A percentile compares a stretch with the other conserved stretches of the same genome.
Conservation (phyloP, 2,888 invertebrate species). For the Augiades crinisus region DNA sequence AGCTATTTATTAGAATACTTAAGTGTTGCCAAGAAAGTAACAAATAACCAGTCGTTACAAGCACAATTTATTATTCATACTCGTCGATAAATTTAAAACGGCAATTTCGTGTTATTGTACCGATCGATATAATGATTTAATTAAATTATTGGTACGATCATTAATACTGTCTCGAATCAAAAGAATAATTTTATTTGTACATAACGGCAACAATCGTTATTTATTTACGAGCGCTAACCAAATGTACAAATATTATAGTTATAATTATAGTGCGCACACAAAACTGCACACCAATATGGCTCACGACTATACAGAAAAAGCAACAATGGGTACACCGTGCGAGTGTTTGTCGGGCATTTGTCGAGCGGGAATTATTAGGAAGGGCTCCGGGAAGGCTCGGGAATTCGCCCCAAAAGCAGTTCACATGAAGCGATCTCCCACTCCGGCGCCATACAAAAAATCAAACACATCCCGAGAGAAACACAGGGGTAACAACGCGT, state of each 20-base stretch:
- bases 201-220: slow-evolving; percentile 25
- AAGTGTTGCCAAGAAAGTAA: slow-evolving; percentile 44
- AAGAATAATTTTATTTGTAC: background rate
- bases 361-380: slow-evolving; percentile 79
- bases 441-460: slow-evolving; percentile 77
- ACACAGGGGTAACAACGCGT: slow-evolving; percentile 80
- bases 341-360: slow-evolving; percentile 80
- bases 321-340: slow-evolving; percentile 76
- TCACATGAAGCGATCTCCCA: slow-evolving; percentile 79
- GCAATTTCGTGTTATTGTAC: background rate
- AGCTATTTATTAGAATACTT: slow-evolving; percentile 65
- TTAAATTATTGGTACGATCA: background rate
- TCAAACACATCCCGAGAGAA: slow-evolving; percentile 80
- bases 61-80: slow-evolving; percentile 14
- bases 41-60: slow-evolving; percentile 32
- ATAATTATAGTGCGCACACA: slow-evolving; percentile 30
- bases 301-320: slow-evolving; percentile 68
- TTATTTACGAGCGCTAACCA: slow-evolving; percentile 19
- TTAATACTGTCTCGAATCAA: background rate
- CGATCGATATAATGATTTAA: background rate
- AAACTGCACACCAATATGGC: slow-evolving; percentile 55
- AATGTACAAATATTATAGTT: slow-evolving; percentile 24
- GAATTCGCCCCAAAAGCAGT: slow-evolving; percentile 81
- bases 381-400: slow-evolving; percentile 79
- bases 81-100: background rate